Evolutionary conservation across 2,113 vertebrate genomes (phyloP), one percentile per base, ranked within the genome.

Genomic region (Myrmecobius fasciatus): DNA sequence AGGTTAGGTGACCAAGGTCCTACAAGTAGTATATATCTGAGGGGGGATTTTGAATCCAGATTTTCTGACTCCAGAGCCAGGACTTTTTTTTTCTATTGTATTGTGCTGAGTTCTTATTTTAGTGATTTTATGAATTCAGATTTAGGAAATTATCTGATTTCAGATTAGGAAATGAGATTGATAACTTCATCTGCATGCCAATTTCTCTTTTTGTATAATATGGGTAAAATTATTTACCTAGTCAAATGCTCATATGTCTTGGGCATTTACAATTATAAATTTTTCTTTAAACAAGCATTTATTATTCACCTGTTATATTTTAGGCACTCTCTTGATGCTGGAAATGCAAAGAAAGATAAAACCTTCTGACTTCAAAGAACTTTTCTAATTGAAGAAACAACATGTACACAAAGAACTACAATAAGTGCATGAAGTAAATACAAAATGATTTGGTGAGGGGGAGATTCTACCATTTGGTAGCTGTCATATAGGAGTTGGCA

Each of bases 71-170:
- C 67, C 36, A n/a, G 36, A 75, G 67, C 36, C 36, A n/a, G 67
- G 3, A 22, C n/a, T n/a, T 36, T 75, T 75, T n/a, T 36, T n/a
- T 75, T 75, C 67, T n/a, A n/a, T n/a, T n/a, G 36, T n/a, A 75
- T 75, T 28, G 10, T 31, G 60, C 31, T 67, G 14, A 36, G 12
- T 31, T 31, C 56, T 67, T 36, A 95, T 91, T 14, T 91, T 94
- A 31, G 54, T 91, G 53, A 22, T 96, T 22, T n/a, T 91, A 92
- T 94, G 90, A 89, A 54, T 52, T 75, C 46, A 51, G 26, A 92
- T 95, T 95, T 92, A 60, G 31, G 56, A 92, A 92, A 93, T 52
- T n/a, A n/a, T n/a, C n/a, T 94, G 90, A 89, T 52, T 52, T 75
- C 46, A 51, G 26, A 92, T 95, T 95, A 60, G 31, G 56, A 92